Evolutionary conservation across 2,113 vertebrate genomes (phyloP), one percentile per base, ranked within the genome.

Genomic region (Caranx melampygus): DNA sequence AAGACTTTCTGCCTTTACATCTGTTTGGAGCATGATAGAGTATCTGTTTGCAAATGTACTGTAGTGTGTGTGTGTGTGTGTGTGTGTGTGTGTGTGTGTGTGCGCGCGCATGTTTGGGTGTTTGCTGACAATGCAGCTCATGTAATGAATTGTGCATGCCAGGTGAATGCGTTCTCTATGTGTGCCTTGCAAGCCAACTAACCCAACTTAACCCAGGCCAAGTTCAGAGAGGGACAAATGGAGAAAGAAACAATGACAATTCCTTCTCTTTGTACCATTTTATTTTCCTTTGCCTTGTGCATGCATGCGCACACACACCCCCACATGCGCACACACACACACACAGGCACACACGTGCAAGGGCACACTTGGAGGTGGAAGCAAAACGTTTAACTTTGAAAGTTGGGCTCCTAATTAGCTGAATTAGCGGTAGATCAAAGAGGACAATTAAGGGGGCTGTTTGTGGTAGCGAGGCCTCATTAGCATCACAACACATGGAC

Each of bases 381-480:
- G 82, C 82, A 84, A 94, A 92, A 88, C 71, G 90, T 92, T 93
- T 92, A 92, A 92, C 91, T 92, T 92, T 90, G 91, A 91, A 92
- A 93, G 89, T 86, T 90, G 85, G 86, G 76, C 88, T 88, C 49
- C 91, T 93, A 95, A 95, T 95, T 94, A 94, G 92, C 74, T 78
- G 90, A 93, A 95, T 95, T 95, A 95, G 94, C 68, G 65, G 69
- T 81, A 90, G 93, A 95, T 95, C 93, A 95, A 95, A 95, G 93
- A 93, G 84, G 91, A 94, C 93, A 94, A 94, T 95, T 94, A 95
- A 89, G 86, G 83, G 82, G 87, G 88, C 85, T 84, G 87, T 87
- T 89, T 89, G 90, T 85, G 87, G 88, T 91, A 81, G 82, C 31
- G 77, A 84, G 89, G 88, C 85, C 91, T 95, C 89, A 94, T 95